Percentiles rank a stretch among this genome's conserved stretches.
Conservation (phyloP, 1,140 invertebrate species). For the Caenorhabditis briggsae region DNA sequence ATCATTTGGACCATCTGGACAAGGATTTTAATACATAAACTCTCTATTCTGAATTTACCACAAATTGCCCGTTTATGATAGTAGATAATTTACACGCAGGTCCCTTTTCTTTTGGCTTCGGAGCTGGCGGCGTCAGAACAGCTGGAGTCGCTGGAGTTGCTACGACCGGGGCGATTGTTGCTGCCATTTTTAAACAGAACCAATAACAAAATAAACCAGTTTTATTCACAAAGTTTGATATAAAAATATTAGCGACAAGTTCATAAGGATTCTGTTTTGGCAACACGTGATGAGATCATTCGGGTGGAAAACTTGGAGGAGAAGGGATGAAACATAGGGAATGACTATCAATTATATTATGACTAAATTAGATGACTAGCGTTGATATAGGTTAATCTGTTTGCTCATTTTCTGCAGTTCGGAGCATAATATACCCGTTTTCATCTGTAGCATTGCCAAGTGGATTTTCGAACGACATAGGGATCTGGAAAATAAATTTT, state of each 20-base stretch:
- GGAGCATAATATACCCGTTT: slow-evolving; percentile 38
- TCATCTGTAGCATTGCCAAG: slow-evolving; percentile 30
- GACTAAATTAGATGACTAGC: slow-evolving; percentile 9
- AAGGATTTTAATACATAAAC: neutral
- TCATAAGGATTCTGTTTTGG: slow-evolving; percentile 16
- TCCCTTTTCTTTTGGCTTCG: slow-evolving; percentile 24
- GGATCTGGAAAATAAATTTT: slow-evolving; percentile 3
- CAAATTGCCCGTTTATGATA: slow-evolving; percentile 45
- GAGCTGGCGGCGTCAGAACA: neutral
- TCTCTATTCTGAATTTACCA: neutral
- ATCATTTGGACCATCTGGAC: slow-evolving; percentile 40
- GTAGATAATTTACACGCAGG: slow-evolving; percentile 32
- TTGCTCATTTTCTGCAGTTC: slow-evolving; percentile 42
- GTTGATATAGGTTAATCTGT: neutral
- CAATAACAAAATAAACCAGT: neutral
- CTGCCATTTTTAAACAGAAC: neutral
- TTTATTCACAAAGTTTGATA: neutral
- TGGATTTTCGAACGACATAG: slow-evolving; percentile 42
- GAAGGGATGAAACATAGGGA: neutral
- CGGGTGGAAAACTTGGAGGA: neutral
- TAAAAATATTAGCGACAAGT: neutral
- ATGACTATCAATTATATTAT: neutral
- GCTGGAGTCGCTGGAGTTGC: too few relatives aligned
- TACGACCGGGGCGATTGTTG: neutral
- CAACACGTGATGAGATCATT: slow-evolving; percentile 27